A percentile compares a stretch with the other conserved stretches of the same genome.
These are phyloP conservation scores for Montipora sp. DNA, from an alignment of 64 coral and sea anemone species.

Conservation along the genomic window DNA sequence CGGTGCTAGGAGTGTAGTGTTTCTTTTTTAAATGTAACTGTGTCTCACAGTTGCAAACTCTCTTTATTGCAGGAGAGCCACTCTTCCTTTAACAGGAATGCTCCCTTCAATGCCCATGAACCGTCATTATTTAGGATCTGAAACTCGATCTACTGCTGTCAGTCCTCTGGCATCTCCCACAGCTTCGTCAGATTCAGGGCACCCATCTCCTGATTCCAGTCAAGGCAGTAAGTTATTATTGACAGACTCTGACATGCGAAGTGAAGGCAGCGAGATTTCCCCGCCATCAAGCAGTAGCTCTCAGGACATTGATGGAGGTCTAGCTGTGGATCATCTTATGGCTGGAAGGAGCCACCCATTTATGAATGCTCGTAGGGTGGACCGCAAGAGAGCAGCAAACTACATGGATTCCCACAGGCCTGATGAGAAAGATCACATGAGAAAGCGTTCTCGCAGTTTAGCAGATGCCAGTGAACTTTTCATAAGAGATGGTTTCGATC, in stretches of 20 bases:
- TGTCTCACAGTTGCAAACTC: background rate
- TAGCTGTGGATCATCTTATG: slow-evolving; percentile 45
- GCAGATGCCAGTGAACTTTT: slow-evolving; percentile 70
- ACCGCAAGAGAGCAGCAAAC: slow-evolving; percentile 20
- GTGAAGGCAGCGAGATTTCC: slow-evolving; percentile 87
- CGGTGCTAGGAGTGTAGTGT: too few relatives aligned
- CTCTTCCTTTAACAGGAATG: slow-evolving; percentile 29
- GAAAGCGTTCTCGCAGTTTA: slow-evolving; percentile 68
- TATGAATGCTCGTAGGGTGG: slow-evolving; percentile 25
- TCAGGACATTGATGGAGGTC: slow-evolving; percentile 61
- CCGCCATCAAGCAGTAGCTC: slow-evolving; percentile 56
- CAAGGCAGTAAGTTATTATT: slow-evolving; percentile 68
- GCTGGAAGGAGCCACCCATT: slow-evolving; percentile 50
- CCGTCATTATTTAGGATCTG: slow-evolving; percentile 18
- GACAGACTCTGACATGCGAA: slow-evolving; percentile 83
- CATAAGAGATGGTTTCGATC: slow-evolving; percentile 20
- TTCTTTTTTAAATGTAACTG: too few relatives aligned
- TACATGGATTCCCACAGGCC: slow-evolving; percentile 25
- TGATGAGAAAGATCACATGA: slow-evolving; percentile 30
- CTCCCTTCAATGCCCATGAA: slow-evolving; percentile 28
- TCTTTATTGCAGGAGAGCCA: slow-evolving; percentile 58
- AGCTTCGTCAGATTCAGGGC: slow-evolving; percentile 82
- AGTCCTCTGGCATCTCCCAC: slow-evolving; percentile 89
- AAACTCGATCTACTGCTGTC: slow-evolving; percentile 40
- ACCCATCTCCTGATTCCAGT: slow-evolving; percentile 89